Conservation (phyloP, 2,888 invertebrate species). For the Apamea anceps region DNA sequence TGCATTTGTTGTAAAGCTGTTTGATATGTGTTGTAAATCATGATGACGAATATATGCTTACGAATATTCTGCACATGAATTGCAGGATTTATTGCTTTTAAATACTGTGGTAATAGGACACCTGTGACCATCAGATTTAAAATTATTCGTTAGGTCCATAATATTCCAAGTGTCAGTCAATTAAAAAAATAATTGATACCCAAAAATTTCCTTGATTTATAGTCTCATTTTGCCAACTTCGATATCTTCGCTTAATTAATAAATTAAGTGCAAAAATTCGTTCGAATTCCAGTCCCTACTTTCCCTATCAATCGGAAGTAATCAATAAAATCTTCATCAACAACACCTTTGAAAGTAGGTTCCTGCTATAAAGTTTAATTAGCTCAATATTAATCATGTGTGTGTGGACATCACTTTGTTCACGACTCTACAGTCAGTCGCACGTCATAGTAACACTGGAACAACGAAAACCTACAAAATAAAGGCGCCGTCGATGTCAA, state of each 20-base stretch:
- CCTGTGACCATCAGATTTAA: neutral
- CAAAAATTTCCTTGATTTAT: neutral
- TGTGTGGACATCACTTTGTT: neutral
- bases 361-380: slow-evolving; percentile 46
- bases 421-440: neutral
- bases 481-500: neutral
- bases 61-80: slow-evolving; percentile 1
- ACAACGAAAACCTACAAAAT: neutral
- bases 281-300: slow-evolving; percentile 19
- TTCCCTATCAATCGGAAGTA: slow-evolving; percentile 49
- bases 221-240: neutral
- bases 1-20: neutral
- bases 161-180: neutral
- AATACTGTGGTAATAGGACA: neutral
- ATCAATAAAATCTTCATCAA: slow-evolving; percentile 50
- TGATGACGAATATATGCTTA: slow-evolving; percentile 8
- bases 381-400: slow-evolving; percentile 11
- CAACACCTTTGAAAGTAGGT: slow-evolving; percentile 21
- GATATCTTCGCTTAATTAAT: neutral
- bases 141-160: neutral
- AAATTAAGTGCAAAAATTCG: slow-evolving; percentile 16
- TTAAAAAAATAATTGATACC: neutral
- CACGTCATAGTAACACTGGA: neutral
- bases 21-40: slow-evolving; percentile 8
- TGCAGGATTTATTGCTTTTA: slow-evolving; percentile 13